Percentiles rank a stretch among this genome's conserved stretches.
Conservation (phyloP, 2,113 vertebrate species). For the Chrysochloris asiatica region DNA sequence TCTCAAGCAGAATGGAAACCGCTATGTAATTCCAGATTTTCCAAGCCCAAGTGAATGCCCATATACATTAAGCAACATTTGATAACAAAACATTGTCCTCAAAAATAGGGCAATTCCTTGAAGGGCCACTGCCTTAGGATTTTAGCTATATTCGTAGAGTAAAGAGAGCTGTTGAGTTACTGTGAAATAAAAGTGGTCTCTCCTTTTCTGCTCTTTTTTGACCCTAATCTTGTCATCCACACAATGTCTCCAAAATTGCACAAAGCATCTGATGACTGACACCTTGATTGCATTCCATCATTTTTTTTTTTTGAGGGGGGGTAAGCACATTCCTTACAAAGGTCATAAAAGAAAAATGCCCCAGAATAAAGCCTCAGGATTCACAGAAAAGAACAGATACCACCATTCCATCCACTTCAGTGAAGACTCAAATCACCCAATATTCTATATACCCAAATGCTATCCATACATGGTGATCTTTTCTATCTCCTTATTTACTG, state of each 20-base stretch:
- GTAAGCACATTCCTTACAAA: background rate
- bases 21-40: background rate
- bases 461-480: background rate
- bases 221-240: background rate
- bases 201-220: background rate
- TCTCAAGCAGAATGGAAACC: background rate
- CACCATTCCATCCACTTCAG: background rate
- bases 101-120: background rate
- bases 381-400: background rate
- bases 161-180: background rate
- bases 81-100: background rate
- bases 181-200: background rate
- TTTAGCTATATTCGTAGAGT: too few species aligned
- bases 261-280: background rate
- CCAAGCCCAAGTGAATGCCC: background rate
- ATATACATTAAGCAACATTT: background rate
- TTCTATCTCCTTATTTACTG: background rate
- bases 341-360: background rate
- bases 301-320: slow-evolving; percentile 1
- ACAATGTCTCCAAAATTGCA: background rate
- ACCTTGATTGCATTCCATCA: background rate
- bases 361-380: background rate
- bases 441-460: background rate
- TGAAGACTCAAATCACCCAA: background rate
- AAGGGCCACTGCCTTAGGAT: background rate